Percentiles rank a stretch among this genome's conserved stretches.
These are phyloP conservation scores for Maccullochella peelii DNA, from an alignment of 2,113 vertebrate species.

Conservation along the genomic window DNA sequence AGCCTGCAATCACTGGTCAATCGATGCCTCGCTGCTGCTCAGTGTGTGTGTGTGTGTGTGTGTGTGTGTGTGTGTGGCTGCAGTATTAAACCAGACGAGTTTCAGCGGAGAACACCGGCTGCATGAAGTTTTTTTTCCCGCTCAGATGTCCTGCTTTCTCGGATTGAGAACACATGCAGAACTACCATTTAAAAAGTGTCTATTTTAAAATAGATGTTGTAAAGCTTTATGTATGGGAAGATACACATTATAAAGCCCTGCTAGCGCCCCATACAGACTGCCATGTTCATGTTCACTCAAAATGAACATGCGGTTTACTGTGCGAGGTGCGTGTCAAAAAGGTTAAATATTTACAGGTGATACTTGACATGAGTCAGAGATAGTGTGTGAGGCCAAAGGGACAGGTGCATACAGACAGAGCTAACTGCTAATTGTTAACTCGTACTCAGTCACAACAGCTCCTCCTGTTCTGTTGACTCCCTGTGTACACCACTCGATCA, in stretches of 20 bases:
- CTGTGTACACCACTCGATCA: too few species aligned
- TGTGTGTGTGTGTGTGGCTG: slow-evolving; percentile 17
- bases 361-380: too few species aligned
- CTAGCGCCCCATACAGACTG: not conserved
- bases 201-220: not conserved
- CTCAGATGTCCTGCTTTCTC: not conserved
- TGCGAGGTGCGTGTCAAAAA: too few species aligned
- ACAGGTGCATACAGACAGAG: too few species aligned
- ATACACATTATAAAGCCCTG: not conserved
- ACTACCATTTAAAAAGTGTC: slow-evolving; percentile 3
- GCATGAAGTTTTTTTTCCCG: not conserved
- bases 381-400: too few species aligned
- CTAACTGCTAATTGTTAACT: too few species aligned
- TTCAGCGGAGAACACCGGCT: not conserved
- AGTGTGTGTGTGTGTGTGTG: slow-evolving; percentile 31
- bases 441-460: too few species aligned
- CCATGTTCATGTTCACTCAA: not conserved
- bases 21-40: slow-evolving; percentile 47
- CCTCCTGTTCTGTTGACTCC: too few species aligned
- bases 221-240: not conserved
- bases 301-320: not conserved
- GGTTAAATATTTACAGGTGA: too few species aligned
- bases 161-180: slow-evolving; percentile 16
- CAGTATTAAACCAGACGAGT: slow-evolving; percentile 25
- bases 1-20: slow-evolving; percentile 65